Evolutionary conservation across 2,797 vertebrate species (phyloP), one percentile per base, ranked within the genome.

Genomic region (Melanotaenia pygmaea): DNA sequence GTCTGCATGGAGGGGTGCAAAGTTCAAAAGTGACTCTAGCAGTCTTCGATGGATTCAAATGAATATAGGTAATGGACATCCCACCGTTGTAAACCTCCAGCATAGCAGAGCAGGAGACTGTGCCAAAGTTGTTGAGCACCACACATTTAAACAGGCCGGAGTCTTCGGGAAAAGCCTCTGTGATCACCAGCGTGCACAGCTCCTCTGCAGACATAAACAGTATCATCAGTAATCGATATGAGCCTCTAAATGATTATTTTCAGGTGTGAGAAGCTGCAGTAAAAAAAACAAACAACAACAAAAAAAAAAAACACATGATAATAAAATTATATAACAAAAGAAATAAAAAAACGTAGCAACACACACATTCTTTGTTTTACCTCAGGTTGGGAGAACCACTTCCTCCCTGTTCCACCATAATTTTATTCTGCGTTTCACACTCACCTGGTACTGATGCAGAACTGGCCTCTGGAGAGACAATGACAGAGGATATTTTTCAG

Each of bases 151-250:
- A 98, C 67, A 95, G 82, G 60, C 96, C 96, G 9, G 95, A 96
- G 81, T 98, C 96, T 90, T 96, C 95, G 40, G 96, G 96, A 77
- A 96, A 96, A 62, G 94, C 96, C 88, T 97, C 96, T 43, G 96
- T 96, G 81, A 98, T 97, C 85, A 97, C 95, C 76, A 97, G 91
- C 2, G 96, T 97, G 56, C 96, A 97, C 72, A 98, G 89, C 89
- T 97, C 96, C 93, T 97, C 96, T 98, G 90, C 20, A 67, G 26
- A 68, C 11, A 35, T 22, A 1, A 70, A 72, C 13, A 45, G 32
- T 20, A 28, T 18, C 26, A 28, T 34, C 20, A 35, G 24, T 35
- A 7, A 10, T 35, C 16, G 4, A 47, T 13, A 18, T 5, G 9
- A 10, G 2, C 12, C 38, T 5, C 6, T 30, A 7, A 28, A 43